Percentiles rank a stretch among this genome's conserved stretches.
Conservation (phyloP, 2,888 invertebrate genomes). For the Ariolimax columbianus region DNA sequence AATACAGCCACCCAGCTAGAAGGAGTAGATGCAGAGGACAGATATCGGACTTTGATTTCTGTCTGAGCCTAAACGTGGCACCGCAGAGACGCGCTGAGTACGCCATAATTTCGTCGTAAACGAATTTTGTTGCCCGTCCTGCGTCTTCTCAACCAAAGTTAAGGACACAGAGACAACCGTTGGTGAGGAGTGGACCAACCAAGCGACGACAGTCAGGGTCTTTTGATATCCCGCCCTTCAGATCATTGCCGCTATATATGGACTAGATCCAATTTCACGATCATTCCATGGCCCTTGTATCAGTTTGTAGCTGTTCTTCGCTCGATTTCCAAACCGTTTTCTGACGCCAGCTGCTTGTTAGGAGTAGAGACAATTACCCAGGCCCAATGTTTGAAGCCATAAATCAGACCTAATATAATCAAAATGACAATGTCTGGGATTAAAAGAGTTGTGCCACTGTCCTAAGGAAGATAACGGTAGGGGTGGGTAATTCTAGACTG, state of each 20-base stretch:
- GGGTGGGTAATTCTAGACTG: too few species aligned
- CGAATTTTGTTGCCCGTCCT: not conserved
- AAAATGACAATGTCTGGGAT: too few species aligned
- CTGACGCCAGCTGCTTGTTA: too few species aligned
- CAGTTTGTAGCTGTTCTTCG: too few species aligned
- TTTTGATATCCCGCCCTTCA: not conserved
- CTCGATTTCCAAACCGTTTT: too few species aligned
- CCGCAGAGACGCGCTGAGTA: not conserved
- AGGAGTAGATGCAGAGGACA: not conserved
- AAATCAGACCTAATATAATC: too few species aligned
- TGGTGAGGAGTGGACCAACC: constrained; percentile 19
- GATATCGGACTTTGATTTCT: not conserved
- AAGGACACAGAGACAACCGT: not conserved
- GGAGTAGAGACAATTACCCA: too few species aligned
- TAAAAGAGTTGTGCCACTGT: too few species aligned
- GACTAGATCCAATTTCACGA: constrained; percentile 4
- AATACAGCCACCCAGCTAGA: constrained; percentile 1
- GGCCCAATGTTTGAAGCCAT: too few species aligned
- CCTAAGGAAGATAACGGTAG: too few species aligned
- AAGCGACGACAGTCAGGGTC: not conserved
- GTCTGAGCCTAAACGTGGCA: not conserved
- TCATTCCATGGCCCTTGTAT: not conserved
- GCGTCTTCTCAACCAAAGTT: not conserved
- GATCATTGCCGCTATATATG: constrained; percentile 1
- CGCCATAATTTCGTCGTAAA: constrained; percentile 4